These are phyloP conservation scores for Darevskia nairensis DNA, from an alignment of 2,797 vertebrate species.

Conservation along the genomic window DNA sequence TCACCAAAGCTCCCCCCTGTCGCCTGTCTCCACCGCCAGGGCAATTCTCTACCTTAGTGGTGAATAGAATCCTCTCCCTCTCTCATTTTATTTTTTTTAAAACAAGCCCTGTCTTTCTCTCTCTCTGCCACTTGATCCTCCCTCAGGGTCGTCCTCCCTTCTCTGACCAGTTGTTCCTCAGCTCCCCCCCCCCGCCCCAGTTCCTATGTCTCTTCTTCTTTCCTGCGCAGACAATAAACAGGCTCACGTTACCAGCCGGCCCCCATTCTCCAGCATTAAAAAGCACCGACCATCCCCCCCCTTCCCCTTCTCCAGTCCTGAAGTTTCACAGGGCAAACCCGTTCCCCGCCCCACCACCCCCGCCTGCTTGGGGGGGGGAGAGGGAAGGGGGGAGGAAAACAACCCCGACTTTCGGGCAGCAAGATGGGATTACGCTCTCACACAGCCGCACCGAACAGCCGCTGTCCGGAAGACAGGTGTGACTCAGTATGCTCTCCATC, in stretches of 20 bases:
- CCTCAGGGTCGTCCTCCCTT: not conserved
- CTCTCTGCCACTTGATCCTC: conserved; percentile 19
- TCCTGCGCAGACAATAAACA: not conserved
- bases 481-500: not conserved
- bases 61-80: not conserved
- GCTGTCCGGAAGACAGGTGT: not conserved
- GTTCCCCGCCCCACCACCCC: not conserved
- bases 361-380: too few relatives aligned
- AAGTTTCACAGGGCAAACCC: not conserved
- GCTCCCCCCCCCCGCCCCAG: too few relatives aligned
- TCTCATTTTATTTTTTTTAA: not conserved
- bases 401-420: not conserved
- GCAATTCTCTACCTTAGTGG: not conserved
- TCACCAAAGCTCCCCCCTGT: not conserved
- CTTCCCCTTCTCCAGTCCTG: not conserved
- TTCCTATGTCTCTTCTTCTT: not conserved
- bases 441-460: not conserved
- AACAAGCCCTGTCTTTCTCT: not conserved
- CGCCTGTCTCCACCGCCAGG: not conserved
- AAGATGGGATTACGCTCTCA: not conserved
- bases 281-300: not conserved
- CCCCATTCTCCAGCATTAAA: not conserved
- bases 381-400: too few relatives aligned
- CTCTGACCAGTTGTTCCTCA: not conserved
- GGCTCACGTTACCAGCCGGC: not conserved